A percentile compares a stretch with the other conserved stretches of the same genome.
Conservation (phyloP, 1,140 invertebrate species). For the Plutomurus gul region DNA sequence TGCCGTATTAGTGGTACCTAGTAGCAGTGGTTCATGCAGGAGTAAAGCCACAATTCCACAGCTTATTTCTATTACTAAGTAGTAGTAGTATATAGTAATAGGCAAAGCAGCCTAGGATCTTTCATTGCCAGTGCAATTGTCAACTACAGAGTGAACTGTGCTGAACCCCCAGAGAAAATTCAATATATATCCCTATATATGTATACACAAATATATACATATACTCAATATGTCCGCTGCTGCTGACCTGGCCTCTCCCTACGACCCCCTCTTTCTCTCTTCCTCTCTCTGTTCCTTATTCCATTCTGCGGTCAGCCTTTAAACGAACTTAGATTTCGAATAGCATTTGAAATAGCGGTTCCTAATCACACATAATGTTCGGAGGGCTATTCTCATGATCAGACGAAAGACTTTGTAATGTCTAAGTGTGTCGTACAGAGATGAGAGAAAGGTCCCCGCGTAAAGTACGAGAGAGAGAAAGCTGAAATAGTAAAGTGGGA, state of each 20-base stretch:
- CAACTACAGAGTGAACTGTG: background rate
- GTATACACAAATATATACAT: no score
- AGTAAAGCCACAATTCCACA: background rate
- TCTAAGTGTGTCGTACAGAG: background rate
- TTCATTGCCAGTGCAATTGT: conserved; percentile 23
- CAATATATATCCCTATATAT: no score
- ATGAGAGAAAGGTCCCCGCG: background rate
- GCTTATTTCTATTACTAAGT: no score
- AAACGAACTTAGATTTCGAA: background rate
- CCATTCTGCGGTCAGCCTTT: no score
- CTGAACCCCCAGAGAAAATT: conserved; percentile 12
- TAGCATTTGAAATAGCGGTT: conserved; percentile 7
- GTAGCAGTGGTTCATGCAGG: background rate
- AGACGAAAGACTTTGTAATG: background rate
- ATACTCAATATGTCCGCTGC: no score
- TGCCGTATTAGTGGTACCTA: background rate
- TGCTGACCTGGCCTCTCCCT: conserved; percentile 22
- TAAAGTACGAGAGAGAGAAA: conserved; percentile 16
- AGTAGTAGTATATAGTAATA: no score
- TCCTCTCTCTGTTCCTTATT: background rate
- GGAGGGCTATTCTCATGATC: background rate
- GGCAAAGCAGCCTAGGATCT: background rate
- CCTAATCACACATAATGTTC: conserved; percentile 19
- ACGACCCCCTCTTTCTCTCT: no score
- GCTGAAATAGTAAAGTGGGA: conserved; percentile 12